phyloP scores from a whole-genome alignment of 2,888 invertebrate genomes.

The Drosophila cracens region DNA sequence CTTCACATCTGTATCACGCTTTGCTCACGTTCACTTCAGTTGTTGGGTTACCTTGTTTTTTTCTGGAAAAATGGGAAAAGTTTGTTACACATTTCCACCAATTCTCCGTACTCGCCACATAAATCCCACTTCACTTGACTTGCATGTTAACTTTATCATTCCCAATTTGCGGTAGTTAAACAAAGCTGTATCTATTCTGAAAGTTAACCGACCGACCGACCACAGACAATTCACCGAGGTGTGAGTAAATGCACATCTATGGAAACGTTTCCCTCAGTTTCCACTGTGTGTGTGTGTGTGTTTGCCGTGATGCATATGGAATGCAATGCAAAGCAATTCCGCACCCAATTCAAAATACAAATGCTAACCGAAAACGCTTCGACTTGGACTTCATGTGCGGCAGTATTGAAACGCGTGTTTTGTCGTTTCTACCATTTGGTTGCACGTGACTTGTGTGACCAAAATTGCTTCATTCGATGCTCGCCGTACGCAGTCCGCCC shows the following conservation, averaged over 20 bases:
- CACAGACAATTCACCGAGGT: conserved; percentile 3
- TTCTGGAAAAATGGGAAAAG: too few relatives aligned
- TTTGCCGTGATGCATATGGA: conserved; percentile 34
- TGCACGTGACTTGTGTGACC: conserved; percentile 77
- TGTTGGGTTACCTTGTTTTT: neutral
- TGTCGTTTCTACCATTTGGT: conserved; percentile 60
- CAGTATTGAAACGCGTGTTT: conserved; percentile 64
- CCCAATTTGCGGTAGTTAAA: conserved; percentile 1
- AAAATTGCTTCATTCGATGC: conserved; percentile 37
- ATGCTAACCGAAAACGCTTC: conserved; percentile 10
- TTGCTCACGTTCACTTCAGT: neutral
- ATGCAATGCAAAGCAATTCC: conserved; percentile 6
- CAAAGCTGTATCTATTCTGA: conserved; percentile 6
- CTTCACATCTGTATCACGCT: neutral
- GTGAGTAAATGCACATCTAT: conserved; percentile 36
- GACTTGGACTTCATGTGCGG: conserved; percentile 51
- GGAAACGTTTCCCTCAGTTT: conserved; percentile 30
- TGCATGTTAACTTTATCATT: conserved; percentile 8
- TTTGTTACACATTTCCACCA: neutral
- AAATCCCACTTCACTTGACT: neutral
- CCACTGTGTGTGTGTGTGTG: conserved; percentile 36
- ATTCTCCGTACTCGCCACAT: neutral
- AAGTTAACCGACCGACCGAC: neutral
- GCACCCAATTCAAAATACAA: conserved; percentile 18
- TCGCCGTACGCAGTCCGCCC: neutral